Evolutionary conservation across 37 sponge, comb jelly and placozoan genomes (phyloP).

Genomic region (Tethya wilhelma): DNA sequence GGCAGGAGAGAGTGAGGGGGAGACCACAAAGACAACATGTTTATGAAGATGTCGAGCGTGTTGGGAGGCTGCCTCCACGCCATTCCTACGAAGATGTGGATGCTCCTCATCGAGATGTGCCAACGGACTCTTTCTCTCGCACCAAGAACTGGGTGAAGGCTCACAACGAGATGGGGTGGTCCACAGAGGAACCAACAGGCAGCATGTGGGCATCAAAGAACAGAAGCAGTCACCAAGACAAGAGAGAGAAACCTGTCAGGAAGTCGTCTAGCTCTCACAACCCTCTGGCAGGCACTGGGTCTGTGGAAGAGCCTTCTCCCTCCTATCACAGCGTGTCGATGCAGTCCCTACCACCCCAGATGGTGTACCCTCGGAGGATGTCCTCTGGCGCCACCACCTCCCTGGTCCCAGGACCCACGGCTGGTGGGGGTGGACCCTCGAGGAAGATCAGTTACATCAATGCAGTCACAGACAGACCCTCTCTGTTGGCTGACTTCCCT

Average conservation of each 20-base stretch:
- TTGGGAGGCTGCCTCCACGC: background rate
- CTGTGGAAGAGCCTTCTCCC: background rate
- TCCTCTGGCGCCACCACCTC: background rate
- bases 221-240: conserved; percentile 4
- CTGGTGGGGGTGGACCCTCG: too few species aligned
- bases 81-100: too few species aligned
- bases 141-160: conserved; percentile 21
- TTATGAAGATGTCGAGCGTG: conserved; percentile 20
- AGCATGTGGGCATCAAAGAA: conserved; percentile 37
- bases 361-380: too few species aligned
- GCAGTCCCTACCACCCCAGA: too few species aligned
- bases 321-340: background rate
- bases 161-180: conserved; percentile 33
- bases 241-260: too few species aligned
- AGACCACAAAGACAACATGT: background rate
- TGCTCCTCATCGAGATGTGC: background rate
- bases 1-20: background rate
- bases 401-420: background rate
- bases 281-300: background rate
- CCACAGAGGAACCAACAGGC: background rate
- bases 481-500: conserved; percentile 3
- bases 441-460: conserved; percentile 8
- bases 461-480: background rate
- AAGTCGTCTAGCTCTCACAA: too few species aligned
- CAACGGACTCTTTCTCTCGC: background rate